Conservation (phyloP, 2,888 invertebrate genomes). For the Morpho deidamia region DNA sequence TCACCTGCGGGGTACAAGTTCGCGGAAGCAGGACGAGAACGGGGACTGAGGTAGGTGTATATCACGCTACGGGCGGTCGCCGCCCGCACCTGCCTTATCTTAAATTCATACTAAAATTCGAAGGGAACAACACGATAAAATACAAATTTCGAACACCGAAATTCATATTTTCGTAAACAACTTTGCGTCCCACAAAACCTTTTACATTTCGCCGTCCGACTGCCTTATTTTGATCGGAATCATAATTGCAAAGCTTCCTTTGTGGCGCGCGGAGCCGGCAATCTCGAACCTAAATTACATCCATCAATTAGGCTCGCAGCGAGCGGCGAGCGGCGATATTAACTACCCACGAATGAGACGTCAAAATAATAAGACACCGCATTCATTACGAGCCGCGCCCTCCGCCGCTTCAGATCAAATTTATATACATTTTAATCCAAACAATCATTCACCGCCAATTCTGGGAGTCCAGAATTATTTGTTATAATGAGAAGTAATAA, state of each 20-base stretch:
- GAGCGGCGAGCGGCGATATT: constrained; percentile 30
- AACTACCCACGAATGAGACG: constrained; percentile 49
- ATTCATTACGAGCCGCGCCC: constrained; percentile 52
- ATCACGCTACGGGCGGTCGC: too few relatives aligned
- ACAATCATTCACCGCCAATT: constrained; percentile 44
- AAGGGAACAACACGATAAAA: too few relatives aligned
- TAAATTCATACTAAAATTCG: too few relatives aligned
- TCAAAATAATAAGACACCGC: constrained; percentile 63
- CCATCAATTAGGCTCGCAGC: constrained; percentile 33
- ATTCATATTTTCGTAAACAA: background rate
- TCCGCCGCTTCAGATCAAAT: constrained; percentile 49
- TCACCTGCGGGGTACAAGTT: too few relatives aligned
- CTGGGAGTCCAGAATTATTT: too few relatives aligned
- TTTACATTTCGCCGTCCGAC: background rate
- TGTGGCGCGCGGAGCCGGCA: constrained; percentile 16
- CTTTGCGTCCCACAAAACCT: background rate
- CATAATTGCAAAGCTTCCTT: constrained; percentile 16
- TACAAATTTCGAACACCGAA: too few relatives aligned
- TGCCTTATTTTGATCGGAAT: constrained; percentile 10
- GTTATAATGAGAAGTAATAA: too few relatives aligned
- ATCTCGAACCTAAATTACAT: constrained; percentile 31
- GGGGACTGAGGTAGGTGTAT: too few relatives aligned
- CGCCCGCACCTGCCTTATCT: too few relatives aligned
- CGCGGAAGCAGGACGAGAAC: too few relatives aligned
- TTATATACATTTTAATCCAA: constrained; percentile 58